These are phyloP conservation scores for Heteromurus nitidus DNA, from an alignment of 2,888 invertebrate species.

Conservation along the genomic window DNA sequence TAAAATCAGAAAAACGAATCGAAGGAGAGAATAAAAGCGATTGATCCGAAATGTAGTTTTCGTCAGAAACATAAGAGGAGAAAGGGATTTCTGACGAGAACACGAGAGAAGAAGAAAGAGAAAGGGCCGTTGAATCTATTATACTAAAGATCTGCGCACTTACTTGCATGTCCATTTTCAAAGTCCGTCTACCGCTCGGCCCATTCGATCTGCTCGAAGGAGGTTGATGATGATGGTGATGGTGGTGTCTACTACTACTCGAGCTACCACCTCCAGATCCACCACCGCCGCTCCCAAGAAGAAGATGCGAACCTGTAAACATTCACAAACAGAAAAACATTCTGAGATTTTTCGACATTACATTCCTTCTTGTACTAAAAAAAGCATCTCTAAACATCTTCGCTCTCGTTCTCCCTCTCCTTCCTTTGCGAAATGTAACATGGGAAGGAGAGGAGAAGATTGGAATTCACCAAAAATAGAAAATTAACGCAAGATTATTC, in stretches of 20 bases:
- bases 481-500: background rate
- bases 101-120: background rate
- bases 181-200: constrained; percentile 58
- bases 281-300: constrained; percentile 57
- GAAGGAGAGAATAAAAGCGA: background rate
- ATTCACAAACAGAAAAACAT: background rate
- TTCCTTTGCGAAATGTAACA: background rate
- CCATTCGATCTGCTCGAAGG: constrained; percentile 66
- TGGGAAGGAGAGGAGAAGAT: background rate
- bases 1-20: background rate
- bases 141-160: constrained; percentile 21
- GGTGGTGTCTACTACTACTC: constrained; percentile 30
- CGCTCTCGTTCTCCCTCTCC: too few species aligned
- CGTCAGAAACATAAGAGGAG: background rate
- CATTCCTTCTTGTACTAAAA: too few species aligned
- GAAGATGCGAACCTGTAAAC: constrained; percentile 65
- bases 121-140: background rate
- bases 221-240: constrained; percentile 54
- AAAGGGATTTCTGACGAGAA: background rate
- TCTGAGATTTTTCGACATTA: background rate
- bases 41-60: background rate
- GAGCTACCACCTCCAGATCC: constrained; percentile 46
- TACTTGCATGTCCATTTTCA: constrained; percentile 72
- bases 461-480: constrained; percentile 32
- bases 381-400: too few species aligned